Evolutionary conservation across 2,888 invertebrate species (phyloP).

Genomic region (Agrotis segetum): DNA sequence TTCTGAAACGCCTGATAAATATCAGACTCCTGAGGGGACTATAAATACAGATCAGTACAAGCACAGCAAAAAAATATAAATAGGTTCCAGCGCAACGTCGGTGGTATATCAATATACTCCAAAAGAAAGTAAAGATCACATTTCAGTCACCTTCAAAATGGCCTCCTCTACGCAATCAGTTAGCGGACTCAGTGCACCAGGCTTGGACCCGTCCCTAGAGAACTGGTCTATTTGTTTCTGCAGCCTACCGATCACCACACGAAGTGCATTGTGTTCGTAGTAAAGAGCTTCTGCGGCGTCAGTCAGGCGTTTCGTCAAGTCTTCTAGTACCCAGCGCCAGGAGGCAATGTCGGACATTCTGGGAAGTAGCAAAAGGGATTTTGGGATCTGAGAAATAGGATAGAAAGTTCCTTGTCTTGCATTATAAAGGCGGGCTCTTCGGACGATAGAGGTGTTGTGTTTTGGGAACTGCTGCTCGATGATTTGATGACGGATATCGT

Average conservation of each 20-base stretch:
- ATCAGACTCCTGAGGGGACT: no score
- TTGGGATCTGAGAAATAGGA: neutral
- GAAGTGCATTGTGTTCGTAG: conserved; percentile 81
- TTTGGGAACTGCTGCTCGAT: neutral
- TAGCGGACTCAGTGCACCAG: conserved; percentile 78
- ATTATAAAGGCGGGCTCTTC: neutral
- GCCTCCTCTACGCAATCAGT: conserved; percentile 81
- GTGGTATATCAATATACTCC: no score
- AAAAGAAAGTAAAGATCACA: no score
- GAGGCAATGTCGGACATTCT: conserved; percentile 85
- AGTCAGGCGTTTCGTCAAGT: conserved; percentile 79
- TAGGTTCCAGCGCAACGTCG: no score
- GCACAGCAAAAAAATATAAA: no score
- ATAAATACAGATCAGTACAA: no score
- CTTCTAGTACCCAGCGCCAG: conserved; percentile 86
- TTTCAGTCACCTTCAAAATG: conserved; percentile 77
- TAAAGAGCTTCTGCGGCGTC: conserved; percentile 76
- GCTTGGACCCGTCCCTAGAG: conserved; percentile 73
- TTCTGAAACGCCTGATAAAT: no score
- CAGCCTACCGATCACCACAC: conserved; percentile 79
- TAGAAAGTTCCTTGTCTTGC: neutral
- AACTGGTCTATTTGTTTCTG: conserved; percentile 75
- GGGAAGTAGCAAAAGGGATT: neutral
- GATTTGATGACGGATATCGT: neutral
- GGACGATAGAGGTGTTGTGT: neutral